Conservation (phyloP, 2,113 vertebrate genomes). For the Pyrgilauda ruficollis region DNA sequence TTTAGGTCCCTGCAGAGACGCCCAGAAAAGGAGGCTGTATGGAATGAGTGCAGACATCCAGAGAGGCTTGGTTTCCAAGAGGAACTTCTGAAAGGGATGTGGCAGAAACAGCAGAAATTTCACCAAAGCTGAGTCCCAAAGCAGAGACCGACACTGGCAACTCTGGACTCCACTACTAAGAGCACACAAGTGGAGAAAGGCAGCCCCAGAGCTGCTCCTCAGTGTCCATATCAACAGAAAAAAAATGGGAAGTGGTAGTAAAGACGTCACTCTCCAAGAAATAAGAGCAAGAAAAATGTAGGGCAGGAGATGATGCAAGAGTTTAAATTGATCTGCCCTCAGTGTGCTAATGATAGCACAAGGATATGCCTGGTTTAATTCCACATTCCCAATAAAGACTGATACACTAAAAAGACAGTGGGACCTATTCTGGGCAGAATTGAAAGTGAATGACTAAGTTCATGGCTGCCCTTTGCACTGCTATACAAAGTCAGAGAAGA, state of each 20-base stretch:
- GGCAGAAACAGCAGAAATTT: neutral
- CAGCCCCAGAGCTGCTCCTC: neutral
- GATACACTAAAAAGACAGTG: neutral
- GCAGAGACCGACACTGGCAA: neutral
- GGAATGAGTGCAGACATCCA: neutral
- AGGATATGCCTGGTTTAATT: neutral
- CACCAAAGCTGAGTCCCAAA: neutral
- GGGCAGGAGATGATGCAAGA: neutral
- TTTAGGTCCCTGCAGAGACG: neutral
- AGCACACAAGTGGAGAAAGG: neutral
- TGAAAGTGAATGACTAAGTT: neutral
- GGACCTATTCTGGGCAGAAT: neutral
- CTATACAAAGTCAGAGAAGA: neutral
- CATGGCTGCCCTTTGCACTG: neutral
- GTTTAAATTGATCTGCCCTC: neutral
- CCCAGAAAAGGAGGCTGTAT: neutral
- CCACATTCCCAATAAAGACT: neutral
- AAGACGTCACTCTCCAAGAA: neutral
- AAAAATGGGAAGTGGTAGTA: neutral
- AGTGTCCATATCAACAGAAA: neutral
- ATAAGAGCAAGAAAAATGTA: neutral
- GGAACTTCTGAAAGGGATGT: neutral
- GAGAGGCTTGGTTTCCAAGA: neutral
- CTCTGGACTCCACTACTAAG: neutral
- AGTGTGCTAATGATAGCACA: neutral